Base-by-base conservation (phyloP, 2,888 invertebrate species). In the Drosophila atripex region DNA sequence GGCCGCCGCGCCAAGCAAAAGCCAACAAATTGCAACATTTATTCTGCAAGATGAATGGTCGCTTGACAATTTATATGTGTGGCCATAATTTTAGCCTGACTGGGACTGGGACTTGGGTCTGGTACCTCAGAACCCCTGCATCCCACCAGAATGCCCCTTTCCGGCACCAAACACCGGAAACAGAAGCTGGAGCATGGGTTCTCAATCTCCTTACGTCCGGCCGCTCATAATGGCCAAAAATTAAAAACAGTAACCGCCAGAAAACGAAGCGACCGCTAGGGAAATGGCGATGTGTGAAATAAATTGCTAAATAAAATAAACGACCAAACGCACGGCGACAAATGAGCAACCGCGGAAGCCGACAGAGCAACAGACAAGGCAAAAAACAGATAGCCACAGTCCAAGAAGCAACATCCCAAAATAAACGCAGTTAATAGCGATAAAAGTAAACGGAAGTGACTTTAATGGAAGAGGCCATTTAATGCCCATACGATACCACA, bases 21-120 rank as follows among this genome's bases (percentile, higher is more conserved):
- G 79, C 86, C 87, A 89, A 84, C 90, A 90, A 90, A 90, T 90
- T 90, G 89, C 89, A 90, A 90, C 89, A 90, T 90, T 90, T 89
- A 90, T 90, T 90, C 77, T 86, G 82, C 80, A 90, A 90, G 90
- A 90, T 88, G 90, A 90, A 90, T 90, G 88, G 83, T 56, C 83
- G 79, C 90, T 88, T 86, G 89, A 90, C 89, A 90, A 90, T 90
- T 89, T 89, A 89, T 86, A 79, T 78, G 77, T 87, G 82, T 77
- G 80, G 74, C 79, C 83, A 88, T 83, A 83, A 83, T 85, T 83
- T 77, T 88, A 58, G 39, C 60, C 61, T 28, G 68, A 56, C 76
- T 45, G 58, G 52, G 57, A 47, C 64, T 53, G 64, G 50, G 21
- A 49, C 49, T 51, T 39, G 38, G 23, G 39, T 41, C 43, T 43